Percentiles rank a stretch among this genome's conserved stretches.
phyloP scores from a whole-genome alignment of 2,888 invertebrate genomes.

The Galeopsomyia nigrocyanea region DNA sequence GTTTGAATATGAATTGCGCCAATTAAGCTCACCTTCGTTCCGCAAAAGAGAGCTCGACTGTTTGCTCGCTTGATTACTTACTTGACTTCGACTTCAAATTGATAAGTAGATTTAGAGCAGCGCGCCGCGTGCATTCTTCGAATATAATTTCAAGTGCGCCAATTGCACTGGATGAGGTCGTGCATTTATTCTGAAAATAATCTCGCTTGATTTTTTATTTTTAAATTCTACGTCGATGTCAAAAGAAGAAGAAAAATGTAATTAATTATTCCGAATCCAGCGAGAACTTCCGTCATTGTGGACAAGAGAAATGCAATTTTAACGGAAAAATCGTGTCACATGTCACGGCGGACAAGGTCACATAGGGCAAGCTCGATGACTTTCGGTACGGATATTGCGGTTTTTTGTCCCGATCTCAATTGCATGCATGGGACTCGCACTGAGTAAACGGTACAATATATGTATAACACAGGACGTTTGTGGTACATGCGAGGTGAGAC shows the following conservation, averaged over 20 bases:
- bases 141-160: neutral
- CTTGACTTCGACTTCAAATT: neutral
- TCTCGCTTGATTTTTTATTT: no score
- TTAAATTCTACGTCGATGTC: no score
- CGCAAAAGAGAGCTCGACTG: slow-evolving; percentile 54
- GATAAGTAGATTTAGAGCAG: neutral
- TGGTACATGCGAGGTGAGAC: slow-evolving; percentile 17
- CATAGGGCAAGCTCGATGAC: slow-evolving; percentile 17
- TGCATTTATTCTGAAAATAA: neutral
- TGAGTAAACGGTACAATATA: neutral
- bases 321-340: slow-evolving; percentile 35
- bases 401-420: neutral
- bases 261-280: no score
- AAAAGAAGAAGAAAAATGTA: no score
- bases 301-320: slow-evolving; percentile 3
- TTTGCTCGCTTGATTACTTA: slow-evolving; percentile 64
- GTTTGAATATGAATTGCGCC: slow-evolving; percentile 67
- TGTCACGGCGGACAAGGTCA: neutral
- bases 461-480: slow-evolving; percentile 28
- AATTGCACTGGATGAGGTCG: neutral
- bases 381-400: slow-evolving; percentile 40
- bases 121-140: neutral
- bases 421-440: neutral
- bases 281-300: no score
- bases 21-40: slow-evolving; percentile 65